Evolutionary conservation across 2,797 vertebrate genomes (phyloP).

Genomic region (Peromyscus melanophrys): DNA sequence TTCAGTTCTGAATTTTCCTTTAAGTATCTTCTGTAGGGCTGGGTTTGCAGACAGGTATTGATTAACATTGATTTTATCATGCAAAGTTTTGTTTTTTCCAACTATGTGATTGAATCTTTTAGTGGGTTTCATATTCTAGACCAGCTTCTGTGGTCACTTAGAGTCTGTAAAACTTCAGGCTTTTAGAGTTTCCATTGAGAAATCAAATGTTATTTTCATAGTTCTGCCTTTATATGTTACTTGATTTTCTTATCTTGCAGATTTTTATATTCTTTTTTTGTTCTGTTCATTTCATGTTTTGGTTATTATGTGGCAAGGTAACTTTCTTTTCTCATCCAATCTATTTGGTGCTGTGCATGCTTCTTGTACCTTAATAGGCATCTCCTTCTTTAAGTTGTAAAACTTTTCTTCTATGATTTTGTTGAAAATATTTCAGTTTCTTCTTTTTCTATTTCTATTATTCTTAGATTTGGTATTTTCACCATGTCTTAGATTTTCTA

Average conservation of each 20-base stretch:
- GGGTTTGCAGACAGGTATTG: background rate
- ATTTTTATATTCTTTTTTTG: background rate
- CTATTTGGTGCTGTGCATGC: too few species aligned
- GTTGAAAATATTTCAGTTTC: background rate
- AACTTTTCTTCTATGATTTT: background rate
- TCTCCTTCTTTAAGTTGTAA: background rate
- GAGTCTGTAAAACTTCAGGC: background rate
- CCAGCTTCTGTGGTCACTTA: background rate
- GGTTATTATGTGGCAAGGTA: background rate
- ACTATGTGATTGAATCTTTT: background rate
- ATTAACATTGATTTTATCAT: background rate
- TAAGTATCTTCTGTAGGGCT: background rate
- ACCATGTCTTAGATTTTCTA: background rate
- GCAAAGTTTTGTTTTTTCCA: background rate
- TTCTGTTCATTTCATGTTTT: background rate
- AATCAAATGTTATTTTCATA: background rate
- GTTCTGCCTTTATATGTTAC: background rate
- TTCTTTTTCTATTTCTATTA: background rate
- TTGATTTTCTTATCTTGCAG: too few species aligned
- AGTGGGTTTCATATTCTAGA: background rate
- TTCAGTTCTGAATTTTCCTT: background rate
- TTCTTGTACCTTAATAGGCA: background rate
- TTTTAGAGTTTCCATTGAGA: background rate
- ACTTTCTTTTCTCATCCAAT: too few species aligned
- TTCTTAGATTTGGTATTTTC: background rate